A percentile compares a stretch with the other conserved stretches of the same genome.
These are phyloP conservation scores for Drosophila athabasca DNA, from an alignment of 1,140 invertebrate species.

Conservation along the genomic window DNA sequence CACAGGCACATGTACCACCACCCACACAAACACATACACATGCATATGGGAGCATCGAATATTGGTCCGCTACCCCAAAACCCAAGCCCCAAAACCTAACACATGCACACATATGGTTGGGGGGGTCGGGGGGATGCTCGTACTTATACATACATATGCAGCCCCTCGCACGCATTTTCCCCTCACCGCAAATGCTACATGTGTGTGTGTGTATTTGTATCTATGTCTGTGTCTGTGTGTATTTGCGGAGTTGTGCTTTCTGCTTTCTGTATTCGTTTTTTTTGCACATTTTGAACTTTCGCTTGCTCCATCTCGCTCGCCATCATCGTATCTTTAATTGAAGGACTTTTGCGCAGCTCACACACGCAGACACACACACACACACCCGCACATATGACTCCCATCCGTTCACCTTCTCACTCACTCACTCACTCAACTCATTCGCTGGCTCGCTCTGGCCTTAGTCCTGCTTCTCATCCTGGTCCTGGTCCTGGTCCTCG, in stretches of 20 bases:
- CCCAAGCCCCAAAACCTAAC: conserved; percentile 19
- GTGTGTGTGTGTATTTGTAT: conserved; percentile 1
- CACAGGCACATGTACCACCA: neutral
- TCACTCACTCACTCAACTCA: conserved; percentile 33
- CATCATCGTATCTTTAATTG: conserved; percentile 76
- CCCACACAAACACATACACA: conserved; percentile 15
- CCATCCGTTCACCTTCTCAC: conserved; percentile 30
- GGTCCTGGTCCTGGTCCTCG: neutral
- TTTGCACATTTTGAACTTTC: conserved; percentile 57
- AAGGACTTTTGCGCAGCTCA: conserved; percentile 78
- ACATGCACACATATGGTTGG: conserved; percentile 24
- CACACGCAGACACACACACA: conserved; percentile 38
- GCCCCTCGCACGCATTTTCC: conserved; percentile 24
- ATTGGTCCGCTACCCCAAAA: conserved; percentile 26
- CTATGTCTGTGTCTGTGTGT: conserved; percentile 11
- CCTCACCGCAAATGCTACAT: neutral
- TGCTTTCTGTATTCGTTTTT: conserved; percentile 28
- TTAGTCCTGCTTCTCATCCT: neutral
- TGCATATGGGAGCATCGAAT: conserved; percentile 19
- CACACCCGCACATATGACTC: conserved; percentile 11
- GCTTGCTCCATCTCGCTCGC: conserved; percentile 60
- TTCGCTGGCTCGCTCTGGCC: conserved; percentile 52
- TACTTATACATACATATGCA: conserved; percentile 9
- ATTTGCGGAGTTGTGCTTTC: conserved; percentile 44
- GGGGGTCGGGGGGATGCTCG: neutral